Percentiles rank a stretch among this genome's conserved stretches.
These are phyloP conservation scores for Callionymus lyra DNA, from an alignment of 2,113 vertebrate species.

Conservation along the genomic window DNA sequence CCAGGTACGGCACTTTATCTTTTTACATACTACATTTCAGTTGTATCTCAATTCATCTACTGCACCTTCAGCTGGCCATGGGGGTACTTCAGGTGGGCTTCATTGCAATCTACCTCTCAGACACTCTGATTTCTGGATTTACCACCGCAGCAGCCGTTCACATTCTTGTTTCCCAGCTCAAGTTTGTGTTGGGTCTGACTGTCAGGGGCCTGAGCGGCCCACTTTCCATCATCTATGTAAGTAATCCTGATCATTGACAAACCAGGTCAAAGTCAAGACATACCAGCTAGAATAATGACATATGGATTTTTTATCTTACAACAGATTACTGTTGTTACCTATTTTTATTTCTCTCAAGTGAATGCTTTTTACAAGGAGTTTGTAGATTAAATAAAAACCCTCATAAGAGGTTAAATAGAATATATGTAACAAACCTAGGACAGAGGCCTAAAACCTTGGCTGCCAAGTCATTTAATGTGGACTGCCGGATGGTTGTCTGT, in stretches of 20 bases:
- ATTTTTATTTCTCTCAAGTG: no score
- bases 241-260: constrained; percentile 12
- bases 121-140: constrained; percentile 87
- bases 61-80: constrained; percentile 72
- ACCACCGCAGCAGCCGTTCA: constrained; percentile 89
- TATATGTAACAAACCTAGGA: no score
- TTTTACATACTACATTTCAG: neutral
- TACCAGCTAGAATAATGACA: no score
- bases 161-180: constrained; percentile 89
- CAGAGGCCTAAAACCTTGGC: no score
- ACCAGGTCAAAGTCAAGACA: neutral
- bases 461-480: no score
- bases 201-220: constrained; percentile 71
- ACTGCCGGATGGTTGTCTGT: no score
- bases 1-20: constrained; percentile 67
- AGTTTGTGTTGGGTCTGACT: constrained; percentile 83
- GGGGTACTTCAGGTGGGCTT: constrained; percentile 83
- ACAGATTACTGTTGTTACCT: no score
- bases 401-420: no score
- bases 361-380: no score
- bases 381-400: no score
- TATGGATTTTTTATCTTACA: no score
- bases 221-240: constrained; percentile 80
- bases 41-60: neutral
- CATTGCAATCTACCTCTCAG: constrained; percentile 86